These are phyloP conservation scores for Gallinago paraguaiae DNA, from an alignment of 2,113 vertebrate species.

Conservation along the genomic window DNA sequence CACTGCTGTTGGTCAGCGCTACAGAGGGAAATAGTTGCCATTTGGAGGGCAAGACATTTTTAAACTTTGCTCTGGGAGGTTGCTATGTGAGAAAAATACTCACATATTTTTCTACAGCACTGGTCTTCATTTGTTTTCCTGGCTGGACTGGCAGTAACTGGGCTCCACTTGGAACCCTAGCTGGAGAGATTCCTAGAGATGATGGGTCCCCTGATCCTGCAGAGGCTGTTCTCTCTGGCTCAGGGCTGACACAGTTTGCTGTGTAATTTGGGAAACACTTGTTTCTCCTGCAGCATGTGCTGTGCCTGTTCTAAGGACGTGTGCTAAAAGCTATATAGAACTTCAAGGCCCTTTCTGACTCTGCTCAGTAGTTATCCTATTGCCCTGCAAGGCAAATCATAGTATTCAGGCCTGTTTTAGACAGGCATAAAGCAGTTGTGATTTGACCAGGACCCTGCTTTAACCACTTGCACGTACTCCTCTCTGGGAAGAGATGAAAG, in stretches of 20 bases:
- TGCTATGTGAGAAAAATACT: background rate
- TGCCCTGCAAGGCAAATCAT: slow-evolving; percentile 10
- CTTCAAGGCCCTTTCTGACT: background rate
- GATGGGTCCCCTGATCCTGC: background rate
- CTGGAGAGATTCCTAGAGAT: background rate
- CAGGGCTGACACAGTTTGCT: background rate
- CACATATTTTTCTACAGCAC: background rate
- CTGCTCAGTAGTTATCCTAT: background rate
- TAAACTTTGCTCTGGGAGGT: background rate
- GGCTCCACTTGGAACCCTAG: background rate
- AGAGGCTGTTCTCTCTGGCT: background rate
- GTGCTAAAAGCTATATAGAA: background rate
- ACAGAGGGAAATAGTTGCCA: background rate
- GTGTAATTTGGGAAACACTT: background rate
- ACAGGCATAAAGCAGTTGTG: background rate
- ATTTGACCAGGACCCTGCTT: background rate
- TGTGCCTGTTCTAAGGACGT: background rate
- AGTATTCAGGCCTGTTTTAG: background rate
- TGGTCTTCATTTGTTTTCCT: background rate
- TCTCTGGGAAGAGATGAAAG: background rate
- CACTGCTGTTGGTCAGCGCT: background rate
- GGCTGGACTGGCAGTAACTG: background rate
- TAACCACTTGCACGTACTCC: background rate
- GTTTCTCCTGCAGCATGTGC: background rate
- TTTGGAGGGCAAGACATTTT: background rate